phyloP scores from a whole-genome alignment of 1,140 invertebrate genomes.

The Papilio machaon region DNA sequence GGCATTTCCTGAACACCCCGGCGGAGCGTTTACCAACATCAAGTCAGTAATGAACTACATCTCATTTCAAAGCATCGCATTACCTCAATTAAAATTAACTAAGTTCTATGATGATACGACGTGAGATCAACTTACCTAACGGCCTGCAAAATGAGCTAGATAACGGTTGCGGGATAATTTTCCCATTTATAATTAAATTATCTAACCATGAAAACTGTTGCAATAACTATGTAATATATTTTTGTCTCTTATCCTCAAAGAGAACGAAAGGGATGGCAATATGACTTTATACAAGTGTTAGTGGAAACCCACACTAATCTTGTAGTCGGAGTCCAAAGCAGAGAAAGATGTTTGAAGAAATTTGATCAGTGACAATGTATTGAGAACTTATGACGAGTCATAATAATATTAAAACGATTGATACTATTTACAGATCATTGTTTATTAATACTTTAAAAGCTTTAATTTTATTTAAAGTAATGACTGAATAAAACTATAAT shows the following conservation, averaged over 20 bases:
- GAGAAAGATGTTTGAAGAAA: not conserved
- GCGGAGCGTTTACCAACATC: conserved; percentile 50
- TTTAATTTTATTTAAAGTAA: not conserved
- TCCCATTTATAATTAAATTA: not conserved
- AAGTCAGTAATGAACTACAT: conserved; percentile 36
- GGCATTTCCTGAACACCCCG: conserved; percentile 48
- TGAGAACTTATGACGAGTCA: not conserved
- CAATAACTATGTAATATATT: not conserved
- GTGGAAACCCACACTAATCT: not conserved
- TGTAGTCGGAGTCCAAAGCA: not conserved
- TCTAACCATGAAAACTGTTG: not conserved
- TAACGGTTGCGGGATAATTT: not conserved
- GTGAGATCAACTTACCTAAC: not conserved
- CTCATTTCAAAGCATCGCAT: conserved; percentile 29
- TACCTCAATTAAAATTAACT: conserved; percentile 46
- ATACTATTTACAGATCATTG: not conserved
- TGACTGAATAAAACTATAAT: not conserved
- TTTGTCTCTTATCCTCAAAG: not conserved
- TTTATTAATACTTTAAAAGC: not conserved
- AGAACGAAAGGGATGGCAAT: too few species aligned
- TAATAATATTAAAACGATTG: not conserved
- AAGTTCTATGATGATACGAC: conserved; percentile 19
- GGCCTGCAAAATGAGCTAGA: not conserved
- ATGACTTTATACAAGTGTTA: not conserved
- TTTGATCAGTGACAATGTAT: not conserved